These are phyloP conservation scores for Leucozona laternaria DNA, from an alignment of 2,888 invertebrate genomes.

Conservation along the genomic window DNA sequence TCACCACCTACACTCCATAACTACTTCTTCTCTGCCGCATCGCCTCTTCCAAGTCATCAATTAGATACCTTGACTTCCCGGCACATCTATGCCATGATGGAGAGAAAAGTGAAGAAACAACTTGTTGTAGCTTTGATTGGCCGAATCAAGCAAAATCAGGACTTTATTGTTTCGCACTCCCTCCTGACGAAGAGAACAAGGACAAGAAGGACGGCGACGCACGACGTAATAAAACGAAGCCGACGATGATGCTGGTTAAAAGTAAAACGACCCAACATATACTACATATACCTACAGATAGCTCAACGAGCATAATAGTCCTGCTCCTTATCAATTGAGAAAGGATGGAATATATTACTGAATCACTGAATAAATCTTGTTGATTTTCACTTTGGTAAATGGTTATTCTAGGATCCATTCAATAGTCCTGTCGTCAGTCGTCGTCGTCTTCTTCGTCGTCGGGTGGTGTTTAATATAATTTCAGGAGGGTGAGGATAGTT, in stretches of 20 bases:
- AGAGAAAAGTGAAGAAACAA: conserved; percentile 54
- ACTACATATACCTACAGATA: conserved; percentile 5
- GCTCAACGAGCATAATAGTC: background rate
- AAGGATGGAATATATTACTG: conserved; percentile 65
- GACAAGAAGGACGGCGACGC: background rate
- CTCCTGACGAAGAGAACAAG: conserved; percentile 6
- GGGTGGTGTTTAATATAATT: conserved; percentile 42
- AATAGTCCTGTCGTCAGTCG: conserved; percentile 44
- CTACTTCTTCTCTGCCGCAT: background rate
- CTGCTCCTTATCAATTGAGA: conserved; percentile 50
- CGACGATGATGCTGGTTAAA: conserved; percentile 58
- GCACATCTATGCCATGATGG: conserved; percentile 40
- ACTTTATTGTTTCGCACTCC: conserved; percentile 77
- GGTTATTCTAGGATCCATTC: conserved; percentile 71
- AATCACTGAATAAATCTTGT: conserved; percentile 75
- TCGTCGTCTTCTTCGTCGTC: conserved; percentile 41
- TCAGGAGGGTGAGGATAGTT: conserved; percentile 22
- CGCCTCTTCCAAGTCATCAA: conserved; percentile 63
- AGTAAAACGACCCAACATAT: conserved; percentile 26
- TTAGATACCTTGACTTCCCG: conserved; percentile 61
- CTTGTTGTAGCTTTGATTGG: conserved; percentile 82
- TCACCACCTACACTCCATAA: conserved; percentile 53
- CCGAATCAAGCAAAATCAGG: conserved; percentile 83
- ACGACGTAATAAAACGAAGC: background rate
- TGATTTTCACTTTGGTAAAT: conserved; percentile 75